Evolutionary conservation across 2,797 vertebrate genomes (phyloP).

Genomic region (Ctenopoma multispine): DNA sequence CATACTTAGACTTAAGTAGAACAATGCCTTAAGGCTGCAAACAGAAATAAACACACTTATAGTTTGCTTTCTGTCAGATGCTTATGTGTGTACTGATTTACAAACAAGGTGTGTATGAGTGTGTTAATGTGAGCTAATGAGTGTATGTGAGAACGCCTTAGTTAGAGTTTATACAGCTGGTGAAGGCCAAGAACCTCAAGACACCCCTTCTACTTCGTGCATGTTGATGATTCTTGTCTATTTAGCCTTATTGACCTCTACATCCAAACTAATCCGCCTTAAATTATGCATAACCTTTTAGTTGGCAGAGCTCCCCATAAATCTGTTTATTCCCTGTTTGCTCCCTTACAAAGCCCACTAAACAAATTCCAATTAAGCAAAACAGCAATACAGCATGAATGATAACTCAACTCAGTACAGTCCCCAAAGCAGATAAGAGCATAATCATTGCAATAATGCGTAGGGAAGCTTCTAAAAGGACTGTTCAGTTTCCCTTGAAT

Average conservation of each 20-base stretch:
- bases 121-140: slow-evolving; percentile 19
- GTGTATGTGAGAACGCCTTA: slow-evolving; percentile 11
- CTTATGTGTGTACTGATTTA: slow-evolving; percentile 31
- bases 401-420: slow-evolving; percentile 71
- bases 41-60: slow-evolving; percentile 64
- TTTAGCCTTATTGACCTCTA: slow-evolving; percentile 80
- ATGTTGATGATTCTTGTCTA: slow-evolving; percentile 74
- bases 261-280: slow-evolving; percentile 81
- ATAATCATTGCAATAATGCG: slow-evolving; percentile 68
- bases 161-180: slow-evolving; percentile 46
- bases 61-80: slow-evolving; percentile 39
- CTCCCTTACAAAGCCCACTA: slow-evolving; percentile 76
- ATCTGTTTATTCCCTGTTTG: slow-evolving; percentile 82
- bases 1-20: slow-evolving; percentile 69
- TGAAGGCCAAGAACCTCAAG: slow-evolving; percentile 46
- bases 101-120: slow-evolving; percentile 36
- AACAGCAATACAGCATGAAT: slow-evolving; percentile 78
- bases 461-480: slow-evolving; percentile 57
- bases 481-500: slow-evolving; percentile 49
- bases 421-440: slow-evolving; percentile 78
- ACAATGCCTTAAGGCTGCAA: slow-evolving; percentile 57
- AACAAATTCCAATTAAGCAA: slow-evolving; percentile 84
- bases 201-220: slow-evolving; percentile 44
- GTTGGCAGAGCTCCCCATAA: slow-evolving; percentile 79
- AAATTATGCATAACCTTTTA: slow-evolving; percentile 84